Evolutionary conservation across 2,888 invertebrate genomes (phyloP).

Genomic region (Lithophane semibrunnea): DNA sequence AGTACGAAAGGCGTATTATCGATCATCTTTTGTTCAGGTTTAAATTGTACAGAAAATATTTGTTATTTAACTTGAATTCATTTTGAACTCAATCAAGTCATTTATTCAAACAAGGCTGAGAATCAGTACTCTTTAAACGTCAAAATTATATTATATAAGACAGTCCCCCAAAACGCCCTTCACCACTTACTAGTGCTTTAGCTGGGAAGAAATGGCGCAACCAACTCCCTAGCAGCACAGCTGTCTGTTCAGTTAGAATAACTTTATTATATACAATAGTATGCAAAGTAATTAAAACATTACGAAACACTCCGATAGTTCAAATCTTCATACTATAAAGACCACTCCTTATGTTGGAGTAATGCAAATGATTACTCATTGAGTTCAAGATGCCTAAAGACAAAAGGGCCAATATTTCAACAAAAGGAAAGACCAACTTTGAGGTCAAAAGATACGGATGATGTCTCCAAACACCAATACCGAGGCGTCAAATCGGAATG

Average conservation of each 20-base stretch:
- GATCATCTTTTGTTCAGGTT: constrained; percentile 1
- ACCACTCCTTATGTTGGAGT: too few species aligned
- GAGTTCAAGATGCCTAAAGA: not conserved
- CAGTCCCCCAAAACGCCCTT: too few species aligned
- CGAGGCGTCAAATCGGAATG: constrained; percentile 40
- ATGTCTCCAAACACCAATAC: constrained; percentile 15
- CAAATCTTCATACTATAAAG: not conserved
- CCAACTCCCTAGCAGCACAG: too few species aligned
- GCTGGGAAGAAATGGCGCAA: too few species aligned
- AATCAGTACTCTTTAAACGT: too few species aligned
- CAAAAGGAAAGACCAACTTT: constrained; percentile 12
- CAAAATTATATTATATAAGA: too few species aligned
- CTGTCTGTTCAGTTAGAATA: too few species aligned
- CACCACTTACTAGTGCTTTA: too few species aligned
- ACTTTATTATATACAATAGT: too few species aligned
- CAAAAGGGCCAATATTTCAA: constrained; percentile 7
- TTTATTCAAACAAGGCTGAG: too few species aligned
- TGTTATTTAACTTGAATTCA: not conserved
- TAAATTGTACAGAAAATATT: not conserved
- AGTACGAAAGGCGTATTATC: not conserved
- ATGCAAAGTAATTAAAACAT: too few species aligned
- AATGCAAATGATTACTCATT: not conserved
- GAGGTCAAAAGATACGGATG: constrained; percentile 10
- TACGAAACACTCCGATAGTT: too few species aligned
- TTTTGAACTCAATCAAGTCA: not conserved